phyloP scores from a whole-genome alignment of 2,888 invertebrate species.

The Agrenia bidenticulata region DNA sequence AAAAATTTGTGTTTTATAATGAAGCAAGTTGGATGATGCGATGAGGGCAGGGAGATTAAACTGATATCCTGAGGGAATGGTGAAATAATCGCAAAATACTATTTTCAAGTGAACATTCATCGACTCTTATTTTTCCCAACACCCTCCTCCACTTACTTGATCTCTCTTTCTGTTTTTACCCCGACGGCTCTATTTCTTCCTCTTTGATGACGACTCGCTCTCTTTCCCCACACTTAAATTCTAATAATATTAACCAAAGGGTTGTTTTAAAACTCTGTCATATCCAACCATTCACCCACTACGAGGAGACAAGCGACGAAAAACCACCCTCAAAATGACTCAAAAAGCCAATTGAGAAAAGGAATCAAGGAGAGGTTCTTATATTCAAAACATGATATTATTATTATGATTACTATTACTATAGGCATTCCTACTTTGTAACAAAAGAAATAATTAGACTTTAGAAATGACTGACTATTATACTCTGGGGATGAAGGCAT shows the following conservation, averaged over 20 bases:
- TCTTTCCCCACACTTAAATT: neutral
- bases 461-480: too few species aligned
- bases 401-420: too few species aligned
- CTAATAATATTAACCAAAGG: neutral
- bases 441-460: conserved; percentile 7
- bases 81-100: conserved; percentile 53
- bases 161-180: conserved; percentile 9
- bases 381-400: too few species aligned
- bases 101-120: conserved; percentile 39
- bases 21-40: conserved; percentile 47
- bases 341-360: too few species aligned
- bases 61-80: conserved; percentile 53
- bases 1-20: conserved; percentile 27
- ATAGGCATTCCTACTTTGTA: too few species aligned
- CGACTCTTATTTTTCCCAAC: conserved; percentile 36
- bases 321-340: too few species aligned
- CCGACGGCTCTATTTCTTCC: conserved; percentile 16
- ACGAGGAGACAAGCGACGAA: too few species aligned
- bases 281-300: neutral
- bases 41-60: conserved; percentile 52
- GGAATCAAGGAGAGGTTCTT: too few species aligned
- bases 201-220: neutral
- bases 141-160: conserved; percentile 12
- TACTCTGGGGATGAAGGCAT: neutral
- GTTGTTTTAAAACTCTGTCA: conserved; percentile 9